These are phyloP conservation scores for Netelia virgata DNA, from an alignment of 2,888 invertebrate genomes.

Conservation along the genomic window DNA sequence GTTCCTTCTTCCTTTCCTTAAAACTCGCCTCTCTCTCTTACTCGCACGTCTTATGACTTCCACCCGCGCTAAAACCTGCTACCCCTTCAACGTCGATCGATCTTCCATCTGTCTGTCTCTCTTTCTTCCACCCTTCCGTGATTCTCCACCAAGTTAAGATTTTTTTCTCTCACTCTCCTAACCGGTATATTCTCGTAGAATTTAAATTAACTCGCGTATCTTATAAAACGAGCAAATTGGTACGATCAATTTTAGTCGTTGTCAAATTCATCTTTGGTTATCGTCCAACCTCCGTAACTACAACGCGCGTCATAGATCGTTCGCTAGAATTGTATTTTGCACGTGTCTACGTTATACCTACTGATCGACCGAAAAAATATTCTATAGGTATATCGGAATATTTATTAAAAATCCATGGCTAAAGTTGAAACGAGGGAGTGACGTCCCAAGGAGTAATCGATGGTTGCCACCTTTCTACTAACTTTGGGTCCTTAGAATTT, in stretches of 20 bases:
- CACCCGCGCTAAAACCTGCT: conserved; percentile 26
- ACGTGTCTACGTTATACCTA: background rate
- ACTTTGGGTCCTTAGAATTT: no score
- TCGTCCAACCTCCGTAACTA: background rate
- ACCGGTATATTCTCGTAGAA: conserved; percentile 2
- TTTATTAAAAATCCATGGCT: background rate
- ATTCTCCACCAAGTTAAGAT: conserved; percentile 30
- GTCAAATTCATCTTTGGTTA: conserved; percentile 6
- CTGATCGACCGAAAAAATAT: no score
- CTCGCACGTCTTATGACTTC: conserved; percentile 24
- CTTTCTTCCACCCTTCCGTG: conserved; percentile 23
- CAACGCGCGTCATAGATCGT: background rate
- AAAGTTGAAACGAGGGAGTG: background rate
- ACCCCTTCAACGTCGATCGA: conserved; percentile 52
- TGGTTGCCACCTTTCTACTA: no score
- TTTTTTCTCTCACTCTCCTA: background rate
- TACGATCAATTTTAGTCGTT: conserved; percentile 6
- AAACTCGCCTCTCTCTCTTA: conserved; percentile 37
- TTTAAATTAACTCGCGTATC: conserved; percentile 23
- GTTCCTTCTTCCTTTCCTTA: conserved; percentile 54
- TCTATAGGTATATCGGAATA: background rate
- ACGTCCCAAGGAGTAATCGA: conserved; percentile 3
- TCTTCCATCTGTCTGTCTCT: conserved; percentile 20
- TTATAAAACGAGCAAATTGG: background rate
- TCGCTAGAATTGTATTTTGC: background rate